Base-by-base conservation (phyloP, 2,113 vertebrate genomes). In the Xiphias gladius region DNA sequence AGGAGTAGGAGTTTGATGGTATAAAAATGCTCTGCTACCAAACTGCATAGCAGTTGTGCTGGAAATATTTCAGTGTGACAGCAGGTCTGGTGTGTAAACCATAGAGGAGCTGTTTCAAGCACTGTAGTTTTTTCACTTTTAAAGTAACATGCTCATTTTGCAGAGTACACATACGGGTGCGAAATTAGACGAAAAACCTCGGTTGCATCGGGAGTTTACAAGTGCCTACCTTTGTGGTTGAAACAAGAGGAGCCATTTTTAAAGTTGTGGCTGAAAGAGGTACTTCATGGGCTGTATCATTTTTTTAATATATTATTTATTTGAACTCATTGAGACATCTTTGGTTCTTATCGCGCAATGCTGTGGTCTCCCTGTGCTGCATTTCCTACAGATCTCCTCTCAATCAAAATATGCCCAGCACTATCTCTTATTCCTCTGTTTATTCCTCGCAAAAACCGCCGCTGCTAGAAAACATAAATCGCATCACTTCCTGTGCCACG, bases 371-470 rank as follows among this genome's bases (percentile, higher is more conserved):
- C n/a, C 1, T 1, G 1, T 58, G 55, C 55, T 16, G 2, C 48
- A 57, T 32, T 41, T 55, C 66, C 50, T 55, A 16, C 78, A 83
- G 39, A 71, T 50, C 24, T 64, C 12, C 54, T 22, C 41, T 43
- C 57, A 80, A 58, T 50, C 32, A 74, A 30, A 74, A 54, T 35
- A 17, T 19, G 50, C 70, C 48, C 24, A 5, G 3, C 35, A 79
- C 17, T 26, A 17, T 52, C 67, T 73, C 22, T 20, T 65, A 24
- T 55, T 57, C 55, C 16, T 66, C 41, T 78, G 73, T 81, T 79
- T 79, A 72, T 66, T 57, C 52, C 59, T n/a, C n/a, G n/a, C n/a
- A 65, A 75, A 77, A 84, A 35, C 52, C 20, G 50, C 22, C 26
- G 20, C 67, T 17, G 55, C 68, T 74, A 28, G 32, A 65, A 73